phyloP scores from a whole-genome alignment of 2,888 invertebrate genomes.

The Cephus runcator region DNA sequence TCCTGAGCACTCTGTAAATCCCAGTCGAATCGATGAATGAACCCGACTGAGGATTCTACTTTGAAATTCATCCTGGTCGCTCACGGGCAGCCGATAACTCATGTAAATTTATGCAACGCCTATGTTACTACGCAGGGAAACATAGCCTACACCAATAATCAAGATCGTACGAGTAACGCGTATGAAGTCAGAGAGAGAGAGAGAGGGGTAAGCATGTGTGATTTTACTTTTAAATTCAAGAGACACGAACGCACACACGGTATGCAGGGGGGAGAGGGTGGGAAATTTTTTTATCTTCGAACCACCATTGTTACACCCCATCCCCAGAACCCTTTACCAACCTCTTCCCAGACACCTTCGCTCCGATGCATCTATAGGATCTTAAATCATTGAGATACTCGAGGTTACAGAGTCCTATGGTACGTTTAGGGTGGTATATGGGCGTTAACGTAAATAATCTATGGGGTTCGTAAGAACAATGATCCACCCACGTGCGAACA shows the following conservation, averaged over 20 bases:
- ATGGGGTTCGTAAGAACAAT: background rate
- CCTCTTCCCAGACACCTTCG: background rate
- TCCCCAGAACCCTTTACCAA: background rate
- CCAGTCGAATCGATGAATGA: conserved; percentile 14
- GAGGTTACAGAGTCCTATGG: background rate
- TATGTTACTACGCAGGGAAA: conserved; percentile 19
- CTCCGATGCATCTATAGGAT: background rate
- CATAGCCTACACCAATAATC: conserved; percentile 38
- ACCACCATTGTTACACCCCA: background rate
- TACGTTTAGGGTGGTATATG: background rate
- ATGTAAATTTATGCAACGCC: conserved; percentile 37
- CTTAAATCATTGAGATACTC: background rate
- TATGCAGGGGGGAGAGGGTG: background rate
- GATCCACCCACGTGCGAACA: background rate
- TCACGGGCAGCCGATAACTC: conserved; percentile 36
- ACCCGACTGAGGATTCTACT: conserved; percentile 20
- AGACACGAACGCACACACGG: conserved; percentile 1
- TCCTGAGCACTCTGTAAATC: background rate
- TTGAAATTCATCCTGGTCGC: conserved; percentile 40
- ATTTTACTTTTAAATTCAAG: conserved; percentile 51
- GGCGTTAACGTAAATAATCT: background rate
- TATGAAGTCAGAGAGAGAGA: conserved; percentile 1
- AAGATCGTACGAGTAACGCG: conserved; percentile 32
- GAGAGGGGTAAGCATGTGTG: conserved; percentile 19
- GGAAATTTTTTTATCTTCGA: background rate